Conservation (phyloP, 2,113 vertebrate genomes). For the Eurystomus gularis region DNA sequence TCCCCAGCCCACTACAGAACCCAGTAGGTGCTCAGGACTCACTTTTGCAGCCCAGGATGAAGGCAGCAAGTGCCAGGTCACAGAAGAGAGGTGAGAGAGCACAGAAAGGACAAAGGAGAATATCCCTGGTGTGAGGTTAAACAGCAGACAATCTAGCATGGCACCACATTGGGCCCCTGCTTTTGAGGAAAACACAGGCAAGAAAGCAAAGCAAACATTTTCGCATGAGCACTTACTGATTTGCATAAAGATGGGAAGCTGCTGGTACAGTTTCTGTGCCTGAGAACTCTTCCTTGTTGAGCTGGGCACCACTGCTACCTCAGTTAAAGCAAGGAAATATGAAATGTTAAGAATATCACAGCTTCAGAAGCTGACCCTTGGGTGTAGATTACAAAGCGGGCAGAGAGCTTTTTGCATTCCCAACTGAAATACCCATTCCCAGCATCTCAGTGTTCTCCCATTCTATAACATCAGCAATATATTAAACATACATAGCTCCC, state of each 20-base stretch:
- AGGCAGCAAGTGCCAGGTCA: not conserved
- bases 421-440: not conserved
- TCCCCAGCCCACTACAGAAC: not conserved
- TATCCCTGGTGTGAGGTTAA: not conserved
- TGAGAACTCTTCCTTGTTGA: not conserved
- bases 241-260: not conserved
- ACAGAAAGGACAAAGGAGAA: not conserved
- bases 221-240: not conserved
- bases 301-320: not conserved
- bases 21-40: not conserved
- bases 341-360: not conserved
- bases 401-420: not conserved
- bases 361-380: not conserved
- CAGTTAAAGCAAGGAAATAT: not conserved
- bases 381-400: not conserved
- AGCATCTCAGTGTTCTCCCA: not conserved
- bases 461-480: not conserved
- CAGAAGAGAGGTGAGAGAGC: not conserved
- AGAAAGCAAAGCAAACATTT: not conserved
- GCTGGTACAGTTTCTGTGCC: not conserved
- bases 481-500: not conserved
- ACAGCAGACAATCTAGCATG: not conserved
- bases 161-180: not conserved
- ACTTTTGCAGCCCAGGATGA: not conserved
- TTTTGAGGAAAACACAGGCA: not conserved